These are phyloP conservation scores for Arge pagana DNA, from an alignment of 2,888 invertebrate genomes.

Conservation along the genomic window DNA sequence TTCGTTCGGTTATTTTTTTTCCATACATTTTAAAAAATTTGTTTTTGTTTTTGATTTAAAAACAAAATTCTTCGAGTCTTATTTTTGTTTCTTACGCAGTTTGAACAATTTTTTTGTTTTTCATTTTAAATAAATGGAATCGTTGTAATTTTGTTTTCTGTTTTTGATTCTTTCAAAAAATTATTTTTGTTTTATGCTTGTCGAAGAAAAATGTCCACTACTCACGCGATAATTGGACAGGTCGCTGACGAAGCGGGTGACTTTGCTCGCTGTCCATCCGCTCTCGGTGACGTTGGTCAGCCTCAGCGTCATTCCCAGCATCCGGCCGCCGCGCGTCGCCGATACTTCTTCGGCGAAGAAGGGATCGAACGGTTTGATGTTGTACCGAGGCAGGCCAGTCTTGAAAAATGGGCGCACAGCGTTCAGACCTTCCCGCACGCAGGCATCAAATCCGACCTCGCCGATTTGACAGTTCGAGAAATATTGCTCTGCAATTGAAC, in stretches of 20 bases:
- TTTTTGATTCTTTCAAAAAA: neutral
- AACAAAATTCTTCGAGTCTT: no score
- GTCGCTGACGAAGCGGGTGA: constrained; percentile 72
- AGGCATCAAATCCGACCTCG: constrained; percentile 70
- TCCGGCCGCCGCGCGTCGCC: constrained; percentile 66
- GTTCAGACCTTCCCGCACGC: constrained; percentile 75
- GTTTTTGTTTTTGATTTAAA: no score
- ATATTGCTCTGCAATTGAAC: constrained; percentile 47
- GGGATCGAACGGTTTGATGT: constrained; percentile 78
- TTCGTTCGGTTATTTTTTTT: no score
- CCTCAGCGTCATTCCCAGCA: constrained; percentile 71
- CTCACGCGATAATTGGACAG: constrained; percentile 49
- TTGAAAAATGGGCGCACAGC: constrained; percentile 73
- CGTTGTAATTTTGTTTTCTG: neutral
- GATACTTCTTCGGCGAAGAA: constrained; percentile 72
- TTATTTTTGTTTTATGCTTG: neutral
- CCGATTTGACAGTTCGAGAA: constrained; percentile 67
- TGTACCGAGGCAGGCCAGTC: constrained; percentile 73
- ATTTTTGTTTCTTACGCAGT: no score
- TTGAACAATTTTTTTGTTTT: no score
- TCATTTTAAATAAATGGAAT: neutral
- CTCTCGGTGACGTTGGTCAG: constrained; percentile 76
- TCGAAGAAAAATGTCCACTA: neutral
- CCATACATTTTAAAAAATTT: no score
- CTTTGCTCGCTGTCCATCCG: constrained; percentile 77